Evolutionary conservation across 2,888 invertebrate genomes (phyloP).

Genomic region (Athalia circularis): DNA sequence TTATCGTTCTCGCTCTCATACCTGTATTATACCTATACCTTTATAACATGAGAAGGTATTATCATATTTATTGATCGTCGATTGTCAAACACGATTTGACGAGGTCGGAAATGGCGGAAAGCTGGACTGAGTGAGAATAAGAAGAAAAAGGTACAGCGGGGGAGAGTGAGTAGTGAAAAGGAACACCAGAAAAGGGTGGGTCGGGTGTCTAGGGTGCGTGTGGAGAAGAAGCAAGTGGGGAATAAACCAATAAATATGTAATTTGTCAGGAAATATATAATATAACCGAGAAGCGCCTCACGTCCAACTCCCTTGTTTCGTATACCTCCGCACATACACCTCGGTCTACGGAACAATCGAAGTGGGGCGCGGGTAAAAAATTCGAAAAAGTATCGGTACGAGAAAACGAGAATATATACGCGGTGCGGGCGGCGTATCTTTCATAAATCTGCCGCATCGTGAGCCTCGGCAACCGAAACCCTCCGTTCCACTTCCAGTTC

Average conservation of each 20-base stretch:
- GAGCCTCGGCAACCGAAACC: constrained; percentile 8
- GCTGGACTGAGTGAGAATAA: background rate
- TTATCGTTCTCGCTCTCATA: constrained; percentile 1
- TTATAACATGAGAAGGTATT: constrained; percentile 31
- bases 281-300: constrained; percentile 27
- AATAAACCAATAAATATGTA: constrained; percentile 45
- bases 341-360: too few relatives aligned
- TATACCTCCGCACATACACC: too few relatives aligned
- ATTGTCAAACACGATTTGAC: constrained; percentile 32
- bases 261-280: constrained; percentile 42
- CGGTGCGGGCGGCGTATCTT: background rate
- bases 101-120: constrained; percentile 5
- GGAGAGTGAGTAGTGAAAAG: background rate
- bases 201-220: background rate
- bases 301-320: constrained; percentile 1
- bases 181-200: background rate
- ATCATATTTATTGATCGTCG: constrained; percentile 40
- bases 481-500: background rate
- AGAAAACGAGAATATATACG: background rate
- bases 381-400: too few relatives aligned
- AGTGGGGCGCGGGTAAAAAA: too few relatives aligned
- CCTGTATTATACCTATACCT: background rate
- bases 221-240: constrained; percentile 1
- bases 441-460: constrained; percentile 11
- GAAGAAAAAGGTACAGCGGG: background rate